Evolutionary conservation across 2,888 invertebrate species (phyloP).

Genomic region (Acleris cristana): DNA sequence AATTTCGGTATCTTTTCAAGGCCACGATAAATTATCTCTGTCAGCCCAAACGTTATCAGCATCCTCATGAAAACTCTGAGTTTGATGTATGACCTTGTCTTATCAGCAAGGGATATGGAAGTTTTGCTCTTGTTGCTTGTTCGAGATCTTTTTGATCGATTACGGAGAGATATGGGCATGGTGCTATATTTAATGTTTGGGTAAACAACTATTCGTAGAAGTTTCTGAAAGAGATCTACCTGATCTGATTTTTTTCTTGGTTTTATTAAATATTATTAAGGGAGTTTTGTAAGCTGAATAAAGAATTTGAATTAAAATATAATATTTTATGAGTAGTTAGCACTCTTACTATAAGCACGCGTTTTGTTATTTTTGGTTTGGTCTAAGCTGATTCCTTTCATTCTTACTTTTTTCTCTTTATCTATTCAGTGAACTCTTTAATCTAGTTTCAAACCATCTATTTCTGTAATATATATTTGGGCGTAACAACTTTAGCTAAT

Average conservation of each 20-base stretch:
- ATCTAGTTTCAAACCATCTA: too few relatives aligned
- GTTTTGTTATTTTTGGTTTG: too few relatives aligned
- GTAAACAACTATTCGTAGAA: slow-evolving; percentile 1
- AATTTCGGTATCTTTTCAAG: slow-evolving; percentile 49
- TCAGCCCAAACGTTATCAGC: slow-evolving; percentile 61
- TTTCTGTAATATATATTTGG: too few relatives aligned
- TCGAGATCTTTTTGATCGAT: slow-evolving; percentile 19
- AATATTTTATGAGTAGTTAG: too few relatives aligned
- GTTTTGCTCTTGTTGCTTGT: slow-evolving; percentile 5
- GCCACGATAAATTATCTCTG: slow-evolving; percentile 60
- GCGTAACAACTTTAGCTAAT: background rate
- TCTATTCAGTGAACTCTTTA: too few relatives aligned
- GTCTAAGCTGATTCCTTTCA: background rate
- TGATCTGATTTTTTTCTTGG: too few relatives aligned
- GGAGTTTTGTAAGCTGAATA: too few relatives aligned
- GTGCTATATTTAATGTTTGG: background rate
- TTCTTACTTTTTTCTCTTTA: background rate
- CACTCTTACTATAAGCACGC: too few relatives aligned
- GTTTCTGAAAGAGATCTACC: background rate
- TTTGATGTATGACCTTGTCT: slow-evolving; percentile 40
- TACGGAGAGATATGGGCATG: background rate
- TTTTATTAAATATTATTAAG: too few relatives aligned
- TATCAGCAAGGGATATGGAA: slow-evolving; percentile 24
- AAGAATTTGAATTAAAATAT: too few relatives aligned
- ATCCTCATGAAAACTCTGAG: slow-evolving; percentile 46